Percentiles rank a stretch among this genome's conserved stretches.
phyloP scores from a whole-genome alignment of 2,888 invertebrate species.

The Lysandra coridon region DNA sequence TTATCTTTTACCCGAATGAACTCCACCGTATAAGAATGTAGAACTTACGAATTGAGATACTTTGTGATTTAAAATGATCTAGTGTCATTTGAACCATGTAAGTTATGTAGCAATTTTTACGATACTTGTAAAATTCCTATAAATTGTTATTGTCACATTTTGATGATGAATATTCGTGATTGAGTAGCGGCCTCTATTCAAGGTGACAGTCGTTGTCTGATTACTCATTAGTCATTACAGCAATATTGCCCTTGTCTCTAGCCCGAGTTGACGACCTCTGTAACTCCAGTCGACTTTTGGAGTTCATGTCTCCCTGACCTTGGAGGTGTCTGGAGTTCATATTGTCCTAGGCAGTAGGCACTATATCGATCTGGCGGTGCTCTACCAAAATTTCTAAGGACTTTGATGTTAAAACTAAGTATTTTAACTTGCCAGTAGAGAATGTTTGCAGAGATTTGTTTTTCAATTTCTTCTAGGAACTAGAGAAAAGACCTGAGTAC shows the following conservation, averaged over 20 bases:
- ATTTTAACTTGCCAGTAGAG: too few relatives aligned
- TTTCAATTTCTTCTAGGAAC: too few relatives aligned
- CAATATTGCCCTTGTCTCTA: slow-evolving; percentile 4
- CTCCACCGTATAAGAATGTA: too few relatives aligned
- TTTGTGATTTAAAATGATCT: too few relatives aligned
- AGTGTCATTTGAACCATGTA: too few relatives aligned
- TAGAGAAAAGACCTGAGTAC: too few relatives aligned
- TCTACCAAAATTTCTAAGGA: not conserved
- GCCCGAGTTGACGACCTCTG: not conserved
- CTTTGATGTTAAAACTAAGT: too few relatives aligned
- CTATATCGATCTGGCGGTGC: not conserved
- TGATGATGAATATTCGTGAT: not conserved
- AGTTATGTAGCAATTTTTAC: too few relatives aligned
- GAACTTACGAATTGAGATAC: too few relatives aligned
- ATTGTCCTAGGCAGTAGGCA: not conserved
- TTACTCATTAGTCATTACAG: not conserved
- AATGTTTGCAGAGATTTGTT: too few relatives aligned
- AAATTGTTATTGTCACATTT: not conserved
- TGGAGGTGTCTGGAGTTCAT: slow-evolving; percentile 8
- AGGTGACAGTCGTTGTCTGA: not conserved
- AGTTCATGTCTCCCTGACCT: slow-evolving; percentile 21
- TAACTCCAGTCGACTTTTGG: slow-evolving; percentile 12
- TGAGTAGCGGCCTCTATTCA: not conserved
- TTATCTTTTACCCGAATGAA: too few relatives aligned
- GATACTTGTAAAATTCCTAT: too few relatives aligned